Percentiles rank a stretch among this genome's conserved stretches.
Evolutionary conservation across 2,797 vertebrate genomes (phyloP).

Genomic region (Xerus rutilus): DNA sequence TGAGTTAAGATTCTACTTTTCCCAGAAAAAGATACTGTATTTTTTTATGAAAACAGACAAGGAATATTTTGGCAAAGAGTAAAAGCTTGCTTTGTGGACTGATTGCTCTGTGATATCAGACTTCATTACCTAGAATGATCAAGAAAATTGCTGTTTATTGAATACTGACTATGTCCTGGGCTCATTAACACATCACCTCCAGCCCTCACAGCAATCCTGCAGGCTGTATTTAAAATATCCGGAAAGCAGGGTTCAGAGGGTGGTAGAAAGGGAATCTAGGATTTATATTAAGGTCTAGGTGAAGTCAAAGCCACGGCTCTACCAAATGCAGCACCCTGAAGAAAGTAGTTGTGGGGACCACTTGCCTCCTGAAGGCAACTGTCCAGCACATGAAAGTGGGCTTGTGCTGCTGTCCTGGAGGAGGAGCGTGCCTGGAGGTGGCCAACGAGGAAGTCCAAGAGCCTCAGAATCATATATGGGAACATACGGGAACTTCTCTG

Average conservation of each 20-base stretch:
- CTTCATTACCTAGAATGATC: neutral
- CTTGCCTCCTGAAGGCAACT: neutral
- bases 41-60: neutral
- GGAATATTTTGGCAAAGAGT: neutral
- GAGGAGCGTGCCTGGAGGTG: neutral
- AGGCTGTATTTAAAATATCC: neutral
- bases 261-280: neutral
- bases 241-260: neutral
- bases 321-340: neutral
- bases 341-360: neutral
- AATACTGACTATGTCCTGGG: neutral
- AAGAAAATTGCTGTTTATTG: neutral
- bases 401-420: neutral
- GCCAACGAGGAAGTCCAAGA: neutral
- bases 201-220: neutral
- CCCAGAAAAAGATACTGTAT: constrained; percentile 33
- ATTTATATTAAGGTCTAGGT: neutral
- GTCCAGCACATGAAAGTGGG: neutral
- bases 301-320: neutral
- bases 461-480: neutral
- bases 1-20: constrained; percentile 1
- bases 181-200: neutral
- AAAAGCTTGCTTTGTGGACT: neutral
- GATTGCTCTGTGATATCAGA: neutral
- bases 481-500: neutral